Evolutionary conservation across 1,140 invertebrate species (phyloP), one percentile per base, ranked within the genome.

Genomic region (Carposina sasakii): DNA sequence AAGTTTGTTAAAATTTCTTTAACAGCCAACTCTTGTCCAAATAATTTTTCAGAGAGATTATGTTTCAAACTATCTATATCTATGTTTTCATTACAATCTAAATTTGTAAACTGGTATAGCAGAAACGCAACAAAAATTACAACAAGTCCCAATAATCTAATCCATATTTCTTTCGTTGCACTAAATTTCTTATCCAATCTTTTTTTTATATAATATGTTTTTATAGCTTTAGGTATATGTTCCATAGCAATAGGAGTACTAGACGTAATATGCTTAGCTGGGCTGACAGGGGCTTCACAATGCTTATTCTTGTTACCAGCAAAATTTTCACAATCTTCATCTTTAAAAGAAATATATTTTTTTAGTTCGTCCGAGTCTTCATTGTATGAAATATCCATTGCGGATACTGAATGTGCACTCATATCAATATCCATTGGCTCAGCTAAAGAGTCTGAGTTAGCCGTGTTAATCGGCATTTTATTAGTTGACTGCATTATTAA

Each of bases 351-450:
- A n/a, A 26, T 43, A 57, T 34, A 60, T 68, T 19, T 56, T 66
- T 9, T 62, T 36, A 44, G 23, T 30, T 6, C 23, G 12, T 28
- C 24, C 12, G 20, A 16, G n/a, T 52, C 30, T 54, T 65, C 60
- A 51, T 47, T 52, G 30, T 64, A 67, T 30, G 75, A 76, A 54
- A 74, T 67, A 37, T 81, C 72, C 72, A 77, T 77, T 12, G 58
- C 55, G 44, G 47, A 63, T 16, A 53, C 33, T n/a, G 79, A 81
- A 55, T 66, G 63, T 19, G 55, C 34, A 51, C 77, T 84, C 30
- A 71, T 42, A 61, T 84, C 81, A 39, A 84, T 53, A 48, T 84
- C 81, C 81, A 84, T 84, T 8, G 81, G 70, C 45, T 84, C 81
- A 48, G 48, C 71, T 28, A n/a, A n/a, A n/a, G n/a, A n/a, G n/a